phyloP scores from a whole-genome alignment of 2,797 vertebrate species.

The Aeoliscus strigatus region DNA sequence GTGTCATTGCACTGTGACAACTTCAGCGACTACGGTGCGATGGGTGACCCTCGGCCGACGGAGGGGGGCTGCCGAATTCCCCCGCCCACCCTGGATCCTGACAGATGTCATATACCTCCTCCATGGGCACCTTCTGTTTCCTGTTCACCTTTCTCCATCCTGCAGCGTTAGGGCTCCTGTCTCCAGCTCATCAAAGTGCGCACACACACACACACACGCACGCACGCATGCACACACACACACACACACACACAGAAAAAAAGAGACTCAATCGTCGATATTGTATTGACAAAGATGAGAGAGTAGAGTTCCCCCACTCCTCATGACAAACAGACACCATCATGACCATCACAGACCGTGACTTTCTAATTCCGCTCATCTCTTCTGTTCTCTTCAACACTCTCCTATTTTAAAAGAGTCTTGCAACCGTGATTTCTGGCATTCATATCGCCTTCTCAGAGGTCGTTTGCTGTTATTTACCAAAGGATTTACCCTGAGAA shows the following conservation, averaged over 20 bases:
- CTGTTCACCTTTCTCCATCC: slow-evolving; percentile 78
- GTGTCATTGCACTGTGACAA: slow-evolving; percentile 74
- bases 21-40: slow-evolving; percentile 68
- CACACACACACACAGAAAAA: no score
- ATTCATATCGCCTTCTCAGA: slow-evolving; percentile 34
- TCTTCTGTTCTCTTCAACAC: no score
- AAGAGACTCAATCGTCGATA: slow-evolving; percentile 7
- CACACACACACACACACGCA: slow-evolving; percentile 28
- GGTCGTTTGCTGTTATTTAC: slow-evolving; percentile 64
- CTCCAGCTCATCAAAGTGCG: slow-evolving; percentile 57
- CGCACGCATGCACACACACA: slow-evolving; percentile 15
- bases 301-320: no score
- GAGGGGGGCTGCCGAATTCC: slow-evolving; percentile 50
- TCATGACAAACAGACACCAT: no score
- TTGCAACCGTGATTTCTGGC: slow-evolving; percentile 31
- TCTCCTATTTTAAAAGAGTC: slow-evolving; percentile 33
- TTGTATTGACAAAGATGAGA: no score
- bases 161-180: slow-evolving; percentile 75
- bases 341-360: no score
- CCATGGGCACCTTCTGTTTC: slow-evolving; percentile 76
- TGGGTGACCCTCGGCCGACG: slow-evolving; percentile 70
- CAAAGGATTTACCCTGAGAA: slow-evolving; percentile 59
- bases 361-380: slow-evolving; percentile 21
- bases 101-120: slow-evolving; percentile 80
- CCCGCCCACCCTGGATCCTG: slow-evolving; percentile 68